Evolutionary conservation across 2,797 vertebrate genomes (phyloP).

Genomic region (Acipenser ruthenus): DNA sequence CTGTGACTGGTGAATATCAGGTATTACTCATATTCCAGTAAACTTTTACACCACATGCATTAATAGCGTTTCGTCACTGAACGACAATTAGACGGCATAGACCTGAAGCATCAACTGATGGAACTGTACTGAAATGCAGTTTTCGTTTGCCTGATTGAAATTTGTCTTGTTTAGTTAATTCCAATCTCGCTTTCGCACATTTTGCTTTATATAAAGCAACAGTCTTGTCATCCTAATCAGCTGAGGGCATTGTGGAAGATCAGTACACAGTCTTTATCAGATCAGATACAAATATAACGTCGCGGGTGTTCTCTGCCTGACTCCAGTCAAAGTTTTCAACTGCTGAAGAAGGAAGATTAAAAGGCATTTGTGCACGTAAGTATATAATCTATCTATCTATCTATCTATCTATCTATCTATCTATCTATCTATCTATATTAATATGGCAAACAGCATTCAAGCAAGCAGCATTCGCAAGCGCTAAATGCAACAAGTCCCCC

Average conservation of each 20-base stretch:
- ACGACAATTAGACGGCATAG: slow-evolving; percentile 67
- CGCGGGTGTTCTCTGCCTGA: slow-evolving; percentile 27
- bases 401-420: not conserved
- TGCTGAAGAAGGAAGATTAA: slow-evolving; percentile 38
- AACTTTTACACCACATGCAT: slow-evolving; percentile 65
- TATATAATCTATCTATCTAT: slow-evolving; percentile 22
- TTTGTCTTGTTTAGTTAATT: slow-evolving; percentile 45
- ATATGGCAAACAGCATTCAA: no score
- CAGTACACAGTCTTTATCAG: not conserved
- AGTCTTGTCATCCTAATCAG: slow-evolving; percentile 21
- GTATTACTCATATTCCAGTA: slow-evolving; percentile 69
- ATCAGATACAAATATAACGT: slow-evolving; percentile 38
- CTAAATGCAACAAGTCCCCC: slow-evolving; percentile 80
- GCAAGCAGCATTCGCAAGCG: no score
- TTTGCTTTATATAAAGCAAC: slow-evolving; percentile 16
- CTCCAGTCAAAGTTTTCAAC: slow-evolving; percentile 12
- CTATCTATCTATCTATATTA: no score
- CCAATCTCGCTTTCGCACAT: slow-evolving; percentile 29
- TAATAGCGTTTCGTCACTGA: slow-evolving; percentile 65
- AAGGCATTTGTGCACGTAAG: slow-evolving; percentile 49
- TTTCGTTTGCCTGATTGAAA: slow-evolving; percentile 54
- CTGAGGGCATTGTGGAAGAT: slow-evolving; percentile 30
- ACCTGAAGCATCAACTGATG: slow-evolving; percentile 70
- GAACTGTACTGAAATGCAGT: slow-evolving; percentile 68
- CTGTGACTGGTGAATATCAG: slow-evolving; percentile 58